phyloP scores from a whole-genome alignment of 2,888 invertebrate species.

The Proisotoma minuta region DNA sequence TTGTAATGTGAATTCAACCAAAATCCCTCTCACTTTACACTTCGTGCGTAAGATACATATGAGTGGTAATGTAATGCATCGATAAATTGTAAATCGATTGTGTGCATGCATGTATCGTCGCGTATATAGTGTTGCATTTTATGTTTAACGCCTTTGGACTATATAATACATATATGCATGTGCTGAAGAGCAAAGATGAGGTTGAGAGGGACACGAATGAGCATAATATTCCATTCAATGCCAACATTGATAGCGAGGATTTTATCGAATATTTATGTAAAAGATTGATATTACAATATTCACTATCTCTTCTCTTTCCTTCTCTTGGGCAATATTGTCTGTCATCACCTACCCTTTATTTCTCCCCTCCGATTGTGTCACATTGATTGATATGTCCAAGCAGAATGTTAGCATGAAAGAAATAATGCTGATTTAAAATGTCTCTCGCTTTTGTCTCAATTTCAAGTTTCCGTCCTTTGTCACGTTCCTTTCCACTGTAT shows the following conservation, averaged over 20 bases:
- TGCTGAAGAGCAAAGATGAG: too few relatives aligned
- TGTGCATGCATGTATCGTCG: background rate
- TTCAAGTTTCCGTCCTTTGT: too few relatives aligned
- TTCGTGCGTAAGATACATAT: too few relatives aligned
- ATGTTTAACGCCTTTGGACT: background rate
- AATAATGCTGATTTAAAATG: too few relatives aligned
- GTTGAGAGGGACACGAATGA: too few relatives aligned
- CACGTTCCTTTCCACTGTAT: too few relatives aligned
- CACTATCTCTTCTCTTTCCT: background rate
- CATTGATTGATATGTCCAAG: too few relatives aligned
- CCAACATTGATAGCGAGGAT: background rate
- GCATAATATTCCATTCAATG: too few relatives aligned
- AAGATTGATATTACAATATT: background rate
- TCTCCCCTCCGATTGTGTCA: background rate
- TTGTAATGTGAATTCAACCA: background rate
- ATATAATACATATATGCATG: too few relatives aligned
- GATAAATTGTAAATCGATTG: conserved; percentile 1
- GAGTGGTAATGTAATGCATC: background rate
- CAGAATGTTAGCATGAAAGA: too few relatives aligned
- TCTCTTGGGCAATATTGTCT: background rate
- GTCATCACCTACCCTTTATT: background rate
- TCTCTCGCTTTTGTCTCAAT: too few relatives aligned
- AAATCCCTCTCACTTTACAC: background rate
- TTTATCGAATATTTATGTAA: background rate
- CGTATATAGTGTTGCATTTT: background rate